These are phyloP conservation scores for Neopelma chrysocephalum DNA, from an alignment of 2,797 vertebrate species.

Conservation along the genomic window DNA sequence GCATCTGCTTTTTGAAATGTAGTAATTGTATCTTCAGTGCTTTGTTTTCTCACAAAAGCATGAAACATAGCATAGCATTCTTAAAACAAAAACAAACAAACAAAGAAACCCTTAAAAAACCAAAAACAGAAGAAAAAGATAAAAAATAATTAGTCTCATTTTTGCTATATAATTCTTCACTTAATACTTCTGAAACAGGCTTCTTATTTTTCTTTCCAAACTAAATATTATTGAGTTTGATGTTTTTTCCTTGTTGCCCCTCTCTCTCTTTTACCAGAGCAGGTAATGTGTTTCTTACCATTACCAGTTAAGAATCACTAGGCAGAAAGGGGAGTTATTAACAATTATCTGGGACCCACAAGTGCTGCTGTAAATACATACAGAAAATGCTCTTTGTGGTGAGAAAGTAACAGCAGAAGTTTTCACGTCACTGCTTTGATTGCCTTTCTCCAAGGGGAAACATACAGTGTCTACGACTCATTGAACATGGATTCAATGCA, in stretches of 20 bases:
- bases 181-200: not conserved
- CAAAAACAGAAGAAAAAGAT: not conserved
- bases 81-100: not conserved
- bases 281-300: not conserved
- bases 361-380: not conserved
- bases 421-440: constrained; percentile 1
- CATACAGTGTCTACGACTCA: not conserved
- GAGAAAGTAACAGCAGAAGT: not conserved
- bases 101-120: not conserved
- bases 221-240: not conserved
- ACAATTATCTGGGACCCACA: not conserved
- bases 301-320: not conserved
- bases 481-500: constrained; percentile 1
- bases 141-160: not conserved
- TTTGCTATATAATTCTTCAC: not conserved
- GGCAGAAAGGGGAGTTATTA: not conserved
- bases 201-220: not conserved
- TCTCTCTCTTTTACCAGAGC: not conserved
- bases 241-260: not conserved
- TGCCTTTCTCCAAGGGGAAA: constrained; percentile 37
- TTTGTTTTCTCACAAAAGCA: not conserved
- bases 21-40: not conserved
- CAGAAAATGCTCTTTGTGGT: not conserved
- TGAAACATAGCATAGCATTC: not conserved
- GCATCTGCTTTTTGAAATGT: not conserved